Percentiles rank a stretch among this genome's conserved stretches.
phyloP scores from a whole-genome alignment of 2,113 vertebrate species.

The Ceuthmochares aereus region DNA sequence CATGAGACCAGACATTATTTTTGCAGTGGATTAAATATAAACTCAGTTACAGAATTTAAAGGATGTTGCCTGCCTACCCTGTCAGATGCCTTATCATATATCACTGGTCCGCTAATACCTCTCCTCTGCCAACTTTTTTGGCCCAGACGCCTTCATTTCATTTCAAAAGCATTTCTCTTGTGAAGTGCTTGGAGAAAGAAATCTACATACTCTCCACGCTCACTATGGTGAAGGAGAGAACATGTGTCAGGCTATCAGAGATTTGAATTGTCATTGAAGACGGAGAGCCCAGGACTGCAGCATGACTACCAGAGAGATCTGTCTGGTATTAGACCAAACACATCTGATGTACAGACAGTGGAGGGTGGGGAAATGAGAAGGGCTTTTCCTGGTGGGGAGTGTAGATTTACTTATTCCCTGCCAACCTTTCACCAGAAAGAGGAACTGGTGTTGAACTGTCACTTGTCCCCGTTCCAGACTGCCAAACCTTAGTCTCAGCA shows the following conservation, averaged over 20 bases:
- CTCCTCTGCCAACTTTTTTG: background rate
- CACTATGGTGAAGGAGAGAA: background rate
- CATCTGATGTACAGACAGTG: background rate
- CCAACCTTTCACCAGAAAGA: background rate
- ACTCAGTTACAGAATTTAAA: background rate
- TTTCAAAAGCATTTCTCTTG: background rate
- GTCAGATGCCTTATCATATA: background rate
- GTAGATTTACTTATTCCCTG: background rate
- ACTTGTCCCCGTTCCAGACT: background rate
- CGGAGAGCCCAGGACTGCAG: rapidly evolving
- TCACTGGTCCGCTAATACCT: background rate
- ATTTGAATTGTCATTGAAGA: background rate
- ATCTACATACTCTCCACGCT: background rate
- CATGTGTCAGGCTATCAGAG: background rate
- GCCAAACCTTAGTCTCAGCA: background rate
- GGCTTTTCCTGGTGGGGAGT: background rate
- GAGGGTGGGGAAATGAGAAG: background rate
- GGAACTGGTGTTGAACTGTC: background rate
- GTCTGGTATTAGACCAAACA: background rate
- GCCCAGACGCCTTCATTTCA: background rate
- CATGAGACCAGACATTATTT: background rate
- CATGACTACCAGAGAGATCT: background rate
- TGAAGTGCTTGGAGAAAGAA: background rate
- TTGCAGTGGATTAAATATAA: background rate
- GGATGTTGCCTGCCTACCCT: background rate